Conservation (phyloP, 2,888 invertebrate genomes). For the Allolobophora icterica region DNA sequence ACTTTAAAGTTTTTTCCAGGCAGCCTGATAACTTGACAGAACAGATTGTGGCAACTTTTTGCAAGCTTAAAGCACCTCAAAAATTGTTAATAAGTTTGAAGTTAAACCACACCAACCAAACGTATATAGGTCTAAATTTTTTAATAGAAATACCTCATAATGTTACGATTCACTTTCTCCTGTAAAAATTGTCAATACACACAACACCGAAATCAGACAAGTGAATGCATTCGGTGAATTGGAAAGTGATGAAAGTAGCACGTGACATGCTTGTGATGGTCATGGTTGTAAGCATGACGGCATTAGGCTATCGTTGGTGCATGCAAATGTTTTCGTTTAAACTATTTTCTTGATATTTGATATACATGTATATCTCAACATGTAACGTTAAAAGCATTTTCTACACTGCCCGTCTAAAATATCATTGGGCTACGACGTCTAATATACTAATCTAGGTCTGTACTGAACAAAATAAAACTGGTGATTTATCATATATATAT, state of each 20-base stretch:
- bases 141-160: slow-evolving; percentile 3
- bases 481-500: no score
- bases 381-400: no score
- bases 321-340: no score
- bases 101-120: slow-evolving; percentile 1
- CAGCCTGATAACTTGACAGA: background rate
- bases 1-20: background rate
- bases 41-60: background rate
- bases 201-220: background rate
- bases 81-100: background rate
- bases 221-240: background rate
- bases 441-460: no score
- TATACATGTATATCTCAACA: no score
- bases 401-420: no score
- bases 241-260: no score
- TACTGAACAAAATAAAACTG: no score
- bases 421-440: no score
- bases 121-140: background rate
- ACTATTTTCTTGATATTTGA: no score
- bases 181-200: slow-evolving; percentile 7
- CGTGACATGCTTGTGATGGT: background rate
- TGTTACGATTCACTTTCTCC: slow-evolving; percentile 8
- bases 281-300: background rate
- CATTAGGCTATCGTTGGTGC: no score
- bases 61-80: background rate